Evolutionary conservation across 2,797 vertebrate species (phyloP).

Genomic region (Sciurus carolinensis): DNA sequence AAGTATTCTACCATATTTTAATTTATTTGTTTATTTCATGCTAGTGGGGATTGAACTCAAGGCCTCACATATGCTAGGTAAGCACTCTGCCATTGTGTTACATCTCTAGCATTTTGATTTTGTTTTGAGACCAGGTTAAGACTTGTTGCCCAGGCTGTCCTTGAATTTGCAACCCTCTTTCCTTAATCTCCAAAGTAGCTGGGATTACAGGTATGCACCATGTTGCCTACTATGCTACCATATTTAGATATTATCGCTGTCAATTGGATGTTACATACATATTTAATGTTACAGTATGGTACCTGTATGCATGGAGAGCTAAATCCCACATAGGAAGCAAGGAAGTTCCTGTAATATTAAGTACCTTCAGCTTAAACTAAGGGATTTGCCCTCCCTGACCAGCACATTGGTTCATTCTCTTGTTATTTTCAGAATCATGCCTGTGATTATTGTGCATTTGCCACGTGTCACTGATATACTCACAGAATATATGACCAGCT

Average conservation of each 20-base stretch:
- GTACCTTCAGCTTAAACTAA: neutral
- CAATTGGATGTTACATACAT: neutral
- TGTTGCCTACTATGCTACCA: no score
- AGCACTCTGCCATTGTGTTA: no score
- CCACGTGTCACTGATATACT: slow-evolving; percentile 29
- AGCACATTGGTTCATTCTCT: slow-evolving; percentile 37
- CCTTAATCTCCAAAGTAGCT: no score
- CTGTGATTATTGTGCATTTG: slow-evolving; percentile 54
- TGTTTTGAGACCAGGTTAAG: no score
- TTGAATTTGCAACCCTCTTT: no score
- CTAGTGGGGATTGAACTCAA: no score
- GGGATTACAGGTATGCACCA: no score
- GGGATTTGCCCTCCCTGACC: neutral
- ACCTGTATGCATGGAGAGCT: neutral
- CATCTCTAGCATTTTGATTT: no score
- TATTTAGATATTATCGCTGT: slow-evolving; percentile 9
- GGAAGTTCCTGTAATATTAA: slow-evolving; percentile 30
- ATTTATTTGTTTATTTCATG: neutral
- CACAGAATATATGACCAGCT: neutral
- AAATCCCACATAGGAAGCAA: neutral
- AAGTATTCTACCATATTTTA: neutral
- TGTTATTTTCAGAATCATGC: slow-evolving; percentile 56
- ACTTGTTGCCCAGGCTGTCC: no score
- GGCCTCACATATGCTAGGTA: no score
- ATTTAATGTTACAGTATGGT: neutral